Evolutionary conservation across 2,797 vertebrate genomes (phyloP).

Genomic region (Gymnothorax javanicus): DNA sequence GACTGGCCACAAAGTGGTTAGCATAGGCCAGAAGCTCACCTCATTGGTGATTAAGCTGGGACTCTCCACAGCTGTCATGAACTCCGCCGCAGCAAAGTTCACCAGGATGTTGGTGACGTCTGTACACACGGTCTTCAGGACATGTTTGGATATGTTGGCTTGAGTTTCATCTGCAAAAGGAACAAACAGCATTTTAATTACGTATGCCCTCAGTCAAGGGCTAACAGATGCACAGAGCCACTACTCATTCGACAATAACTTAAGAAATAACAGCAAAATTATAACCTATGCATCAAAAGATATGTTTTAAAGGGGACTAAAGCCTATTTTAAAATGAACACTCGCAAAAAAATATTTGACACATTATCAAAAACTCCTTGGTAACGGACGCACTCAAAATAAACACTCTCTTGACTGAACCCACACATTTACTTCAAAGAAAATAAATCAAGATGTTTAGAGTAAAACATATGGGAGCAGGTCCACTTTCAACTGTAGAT

Average conservation of each 20-base stretch:
- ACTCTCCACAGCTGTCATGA: conserved; percentile 87
- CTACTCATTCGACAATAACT: no score
- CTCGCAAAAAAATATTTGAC: no score
- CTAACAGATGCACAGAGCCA: no score
- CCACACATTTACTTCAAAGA: not conserved
- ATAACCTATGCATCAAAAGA: no score
- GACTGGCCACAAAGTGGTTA: not conserved
- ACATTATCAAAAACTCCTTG: no score
- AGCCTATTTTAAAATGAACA: no score
- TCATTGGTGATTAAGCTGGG: conserved; percentile 81
- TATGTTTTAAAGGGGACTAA: no score
- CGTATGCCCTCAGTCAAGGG: not conserved
- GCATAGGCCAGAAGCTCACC: conserved; percentile 59
- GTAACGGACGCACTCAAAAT: no score
- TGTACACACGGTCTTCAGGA: conserved; percentile 88
- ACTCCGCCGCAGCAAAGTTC: conserved; percentile 87
- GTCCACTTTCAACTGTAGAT: not conserved
- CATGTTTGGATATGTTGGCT: conserved; percentile 80
- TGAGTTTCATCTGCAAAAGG: conserved; percentile 86
- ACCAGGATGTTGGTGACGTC: conserved; percentile 91
- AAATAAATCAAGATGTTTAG: not conserved
- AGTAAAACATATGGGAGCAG: not conserved
- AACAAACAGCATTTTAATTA: not conserved
- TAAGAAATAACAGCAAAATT: no score
- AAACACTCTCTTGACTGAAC: no score